Base-by-base conservation (phyloP, 2,113 vertebrate genomes). In the Atrichornis clamosus region DNA sequence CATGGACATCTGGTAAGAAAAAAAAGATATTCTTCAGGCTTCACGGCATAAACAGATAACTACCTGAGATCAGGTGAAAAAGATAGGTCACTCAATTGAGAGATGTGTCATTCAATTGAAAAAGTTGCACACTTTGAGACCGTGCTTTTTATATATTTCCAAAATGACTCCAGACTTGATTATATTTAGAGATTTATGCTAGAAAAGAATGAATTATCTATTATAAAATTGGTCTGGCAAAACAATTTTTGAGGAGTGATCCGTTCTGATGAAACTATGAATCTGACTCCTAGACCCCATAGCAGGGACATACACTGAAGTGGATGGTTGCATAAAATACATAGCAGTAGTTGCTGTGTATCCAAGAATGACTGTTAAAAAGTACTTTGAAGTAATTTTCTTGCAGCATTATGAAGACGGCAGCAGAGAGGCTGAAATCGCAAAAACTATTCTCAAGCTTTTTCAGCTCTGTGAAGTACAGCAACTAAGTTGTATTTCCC, bases 381-480 rank as follows among this genome's bases (percentile, higher is more conserved):
- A 84, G 64, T 95, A 85, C 59, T 96, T 80, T 88, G 37, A 96
- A 96, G 94, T 95, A 15, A 96, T 97, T 96, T 97, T 93, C 93
- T 96, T 95, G 65, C 53, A 83, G 93, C 87, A 91, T 96, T 96
- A 91, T 63, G 73, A 92, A 96, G 85, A 86, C 35, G 13, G 75
- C 52, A 53, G 62, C 49, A 86, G 74, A 82, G 75, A 92, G 39
- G 27, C 44, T 89, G 91, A 97, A 97, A 95, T 87, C 72, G 86
- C 35, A 93, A 87, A 84, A 92, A 95, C 85, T 96, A 42, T 94
- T 97, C 81, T 89, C 74, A 78, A 73, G 90, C 83, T 91, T 96
- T 97, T 87, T 88, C 47, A 85, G 70, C 21, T 83, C 42, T 91
- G 32, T 90, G 89, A 96, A 95, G 67, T 91, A 91, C 42, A 92